Conservation (phyloP, 2,797 vertebrate genomes). For the Enteromius paludinosus region DNA sequence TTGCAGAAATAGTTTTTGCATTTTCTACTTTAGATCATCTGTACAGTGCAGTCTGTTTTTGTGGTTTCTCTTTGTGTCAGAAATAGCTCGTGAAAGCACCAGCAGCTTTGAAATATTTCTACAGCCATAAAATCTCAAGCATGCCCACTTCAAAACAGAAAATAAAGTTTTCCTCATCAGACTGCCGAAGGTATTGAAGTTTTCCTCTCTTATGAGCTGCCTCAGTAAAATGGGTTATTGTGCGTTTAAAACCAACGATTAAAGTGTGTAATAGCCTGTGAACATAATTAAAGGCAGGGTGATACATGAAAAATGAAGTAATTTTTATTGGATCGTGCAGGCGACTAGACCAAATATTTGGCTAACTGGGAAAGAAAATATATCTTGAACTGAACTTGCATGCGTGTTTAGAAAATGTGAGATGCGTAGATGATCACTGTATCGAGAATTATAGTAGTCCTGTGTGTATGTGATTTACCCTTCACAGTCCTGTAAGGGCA, state of each 20-base stretch:
- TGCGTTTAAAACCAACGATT: slow-evolving; percentile 18
- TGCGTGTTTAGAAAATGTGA: background rate
- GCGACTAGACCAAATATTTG: background rate
- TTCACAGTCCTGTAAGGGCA: slow-evolving; percentile 21
- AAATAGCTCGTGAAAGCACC: slow-evolving; percentile 56
- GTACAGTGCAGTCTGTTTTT: slow-evolving; percentile 46
- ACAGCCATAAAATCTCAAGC: slow-evolving; percentile 54
- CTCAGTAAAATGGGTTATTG: slow-evolving; percentile 21
- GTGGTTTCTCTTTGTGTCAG: slow-evolving; percentile 60
- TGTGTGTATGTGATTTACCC: slow-evolving; percentile 8
- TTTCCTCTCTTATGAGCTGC: background rate
- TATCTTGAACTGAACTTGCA: background rate
- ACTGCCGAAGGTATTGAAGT: background rate
- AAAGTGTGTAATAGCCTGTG: slow-evolving; percentile 29
- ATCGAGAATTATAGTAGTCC: background rate
- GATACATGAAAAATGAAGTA: background rate
- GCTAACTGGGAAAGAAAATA: background rate
- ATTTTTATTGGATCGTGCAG: background rate
- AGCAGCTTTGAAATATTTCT: slow-evolving; percentile 65
- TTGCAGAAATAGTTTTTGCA: background rate
- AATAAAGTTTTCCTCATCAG: background rate
- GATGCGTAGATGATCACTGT: background rate
- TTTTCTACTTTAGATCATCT: slow-evolving; percentile 27
- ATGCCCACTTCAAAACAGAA: slow-evolving; percentile 37
- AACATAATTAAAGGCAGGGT: slow-evolving; percentile 16